Evolutionary conservation across 2,113 vertebrate genomes (phyloP).

Genomic region (Cyrtonyx montezumae): DNA sequence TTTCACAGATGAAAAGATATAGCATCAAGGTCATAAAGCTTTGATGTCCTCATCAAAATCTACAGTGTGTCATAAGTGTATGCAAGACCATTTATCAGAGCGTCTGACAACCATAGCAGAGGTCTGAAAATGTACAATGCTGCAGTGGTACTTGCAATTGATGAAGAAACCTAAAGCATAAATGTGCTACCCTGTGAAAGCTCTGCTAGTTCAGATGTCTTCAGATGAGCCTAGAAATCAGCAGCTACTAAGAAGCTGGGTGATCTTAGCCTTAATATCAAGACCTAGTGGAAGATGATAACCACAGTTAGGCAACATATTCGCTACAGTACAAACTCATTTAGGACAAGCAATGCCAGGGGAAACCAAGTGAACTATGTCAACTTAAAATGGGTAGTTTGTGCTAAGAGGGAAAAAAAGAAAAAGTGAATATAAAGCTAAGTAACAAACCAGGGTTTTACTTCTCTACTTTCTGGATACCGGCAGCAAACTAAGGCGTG

Average conservation of each 20-base stretch:
- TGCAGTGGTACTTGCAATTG: neutral
- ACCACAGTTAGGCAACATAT: neutral
- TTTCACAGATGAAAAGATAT: neutral
- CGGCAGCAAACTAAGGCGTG: neutral
- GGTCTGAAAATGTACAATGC: neutral
- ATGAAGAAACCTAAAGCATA: neutral
- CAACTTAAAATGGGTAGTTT: neutral
- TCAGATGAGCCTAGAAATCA: neutral
- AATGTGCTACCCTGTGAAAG: neutral
- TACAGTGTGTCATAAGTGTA: neutral
- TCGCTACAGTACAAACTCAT: neutral
- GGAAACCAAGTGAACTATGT: neutral
- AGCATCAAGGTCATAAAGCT: conserved; percentile 12
- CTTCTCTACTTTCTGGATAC: neutral
- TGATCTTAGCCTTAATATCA: neutral
- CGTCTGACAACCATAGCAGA: neutral
- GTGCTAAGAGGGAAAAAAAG: neutral
- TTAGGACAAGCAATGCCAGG: fast-evolving
- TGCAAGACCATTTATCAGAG: conserved; percentile 1
- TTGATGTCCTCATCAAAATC: conserved; percentile 9
- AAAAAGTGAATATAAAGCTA: neutral
- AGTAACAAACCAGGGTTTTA: neutral
- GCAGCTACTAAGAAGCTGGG: neutral
- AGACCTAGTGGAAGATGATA: neutral
- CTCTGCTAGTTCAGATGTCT: neutral